Percentiles rank a stretch among this genome's conserved stretches.
These are phyloP conservation scores for Mesocricetus auratus DNA, from an alignment of 2,113 vertebrate species.

Conservation along the genomic window DNA sequence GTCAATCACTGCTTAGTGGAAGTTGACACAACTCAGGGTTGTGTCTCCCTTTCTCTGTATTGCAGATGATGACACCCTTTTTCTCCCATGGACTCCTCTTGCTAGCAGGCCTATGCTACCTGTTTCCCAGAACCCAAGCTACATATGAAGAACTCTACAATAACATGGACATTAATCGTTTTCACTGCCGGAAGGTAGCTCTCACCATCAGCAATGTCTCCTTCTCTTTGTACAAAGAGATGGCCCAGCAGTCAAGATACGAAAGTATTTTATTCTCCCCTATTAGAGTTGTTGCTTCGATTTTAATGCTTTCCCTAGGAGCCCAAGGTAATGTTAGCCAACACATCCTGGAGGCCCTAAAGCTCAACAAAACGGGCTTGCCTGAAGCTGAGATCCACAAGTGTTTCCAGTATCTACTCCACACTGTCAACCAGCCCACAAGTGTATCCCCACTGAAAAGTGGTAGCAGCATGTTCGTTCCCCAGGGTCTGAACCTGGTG, in stretches of 20 bases:
- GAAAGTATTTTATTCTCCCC: constrained; percentile 88
- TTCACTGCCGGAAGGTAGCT: background rate
- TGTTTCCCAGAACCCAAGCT: background rate
- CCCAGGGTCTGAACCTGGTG: constrained; percentile 66
- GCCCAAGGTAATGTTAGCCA: constrained; percentile 70
- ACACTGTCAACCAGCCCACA: constrained; percentile 75
- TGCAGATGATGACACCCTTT: background rate
- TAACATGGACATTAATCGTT: background rate
- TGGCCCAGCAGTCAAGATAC: constrained; percentile 15
- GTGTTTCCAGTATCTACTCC: constrained; percentile 82
- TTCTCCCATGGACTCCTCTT: background rate
- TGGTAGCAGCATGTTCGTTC: constrained; percentile 81
- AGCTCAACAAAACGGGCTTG: constrained; percentile 65
- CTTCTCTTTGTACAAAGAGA: background rate
- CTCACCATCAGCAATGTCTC: background rate
- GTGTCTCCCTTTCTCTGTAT: background rate
- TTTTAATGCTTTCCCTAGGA: constrained; percentile 83
- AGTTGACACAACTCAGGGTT: background rate
- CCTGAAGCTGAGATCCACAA: constrained; percentile 72
- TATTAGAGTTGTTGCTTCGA: constrained; percentile 83
- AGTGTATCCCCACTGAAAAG: constrained; percentile 77
- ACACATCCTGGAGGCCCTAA: constrained; percentile 81
- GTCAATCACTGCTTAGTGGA: background rate
- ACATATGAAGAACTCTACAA: background rate
- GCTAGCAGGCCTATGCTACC: background rate